Evolutionary conservation across 1,140 invertebrate species (phyloP).

Genomic region (Pteromalus puparum): DNA sequence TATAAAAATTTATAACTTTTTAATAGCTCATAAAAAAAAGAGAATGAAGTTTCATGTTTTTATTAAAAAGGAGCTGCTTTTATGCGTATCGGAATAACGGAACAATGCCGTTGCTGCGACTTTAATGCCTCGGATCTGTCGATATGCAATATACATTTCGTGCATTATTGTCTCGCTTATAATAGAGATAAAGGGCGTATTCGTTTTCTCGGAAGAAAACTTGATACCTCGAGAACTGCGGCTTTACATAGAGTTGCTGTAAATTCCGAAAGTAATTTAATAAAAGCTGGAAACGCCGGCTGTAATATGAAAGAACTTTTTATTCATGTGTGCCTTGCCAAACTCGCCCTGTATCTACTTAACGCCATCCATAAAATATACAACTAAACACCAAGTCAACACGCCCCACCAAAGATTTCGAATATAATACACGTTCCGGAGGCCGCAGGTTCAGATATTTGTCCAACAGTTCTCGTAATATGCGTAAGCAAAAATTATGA

Average conservation of each 20-base stretch:
- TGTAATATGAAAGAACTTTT: background rate
- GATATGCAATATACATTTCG: background rate
- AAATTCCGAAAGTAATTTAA: background rate
- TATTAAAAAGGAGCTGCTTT: background rate
- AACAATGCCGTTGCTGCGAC: background rate
- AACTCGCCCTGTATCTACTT: background rate
- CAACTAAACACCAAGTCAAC: background rate
- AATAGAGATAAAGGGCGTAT: too few relatives aligned
- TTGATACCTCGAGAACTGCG: too few relatives aligned
- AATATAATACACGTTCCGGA: background rate
- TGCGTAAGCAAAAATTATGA: conserved; percentile 38
- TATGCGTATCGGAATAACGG: background rate
- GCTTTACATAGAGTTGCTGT: background rate
- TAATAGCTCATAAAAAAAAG: background rate
- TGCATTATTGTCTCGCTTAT: background rate
- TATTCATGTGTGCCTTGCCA: background rate
- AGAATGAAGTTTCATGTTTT: background rate
- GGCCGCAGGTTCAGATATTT: background rate
- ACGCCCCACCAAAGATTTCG: background rate
- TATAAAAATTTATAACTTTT: background rate
- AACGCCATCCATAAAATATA: background rate
- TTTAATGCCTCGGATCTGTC: background rate
- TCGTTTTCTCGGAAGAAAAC: background rate
- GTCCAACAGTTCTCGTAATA: background rate
- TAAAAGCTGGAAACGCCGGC: background rate